Evolutionary conservation across 1,140 invertebrate genomes (phyloP), one percentile per base, ranked within the genome.

Genomic region (Trichogramma pretiosum): DNA sequence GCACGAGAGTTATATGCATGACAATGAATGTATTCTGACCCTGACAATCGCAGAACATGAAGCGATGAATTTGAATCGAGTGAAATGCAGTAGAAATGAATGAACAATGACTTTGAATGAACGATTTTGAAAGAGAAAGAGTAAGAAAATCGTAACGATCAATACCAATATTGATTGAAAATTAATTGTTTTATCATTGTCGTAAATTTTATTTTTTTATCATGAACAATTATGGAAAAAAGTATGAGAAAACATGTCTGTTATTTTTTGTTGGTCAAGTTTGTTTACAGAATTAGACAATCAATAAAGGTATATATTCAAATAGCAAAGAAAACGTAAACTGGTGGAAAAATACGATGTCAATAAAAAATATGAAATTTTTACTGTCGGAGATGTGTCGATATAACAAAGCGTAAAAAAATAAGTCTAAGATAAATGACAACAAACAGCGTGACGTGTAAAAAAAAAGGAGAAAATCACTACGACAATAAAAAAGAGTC

Each of bases 71-170:
- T n/a, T n/a, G n/a, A 51, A 14, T 51, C 38, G 45, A n/a, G 55
- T 56, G 56, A 59, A 58, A 51, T 51, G 49, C 49, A 57, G 60
- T 50, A 57, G 52, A 54, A 60, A 60, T 59, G 60, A 63, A 61
- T 63, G 60, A 61, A 44, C 52, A 46, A 56, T 56, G 59, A 61
- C 54, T 46, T 38, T 28, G 36, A 50, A 46, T 32, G 21, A 23
- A 35, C 23, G 19, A 30, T 26, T 34, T 17, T 18, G 43, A 46
- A 50, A 50, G 48, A 50, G 43, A 50, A 46, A 46, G 48, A 50
- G 13, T 46, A 14, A 30, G 30, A 35, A n/a, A n/a, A n/a, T 41
- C 28, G 48, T 40, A 42, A 40, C 33, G 39, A 43, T 51, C 41
- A 13, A 49, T 55, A 50, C 43, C 36, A 32, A 30, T 46, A 21